A percentile compares a stretch with the other conserved stretches of the same genome.
phyloP scores from a whole-genome alignment of 2,888 invertebrate species.

The Aelia acuminata region DNA sequence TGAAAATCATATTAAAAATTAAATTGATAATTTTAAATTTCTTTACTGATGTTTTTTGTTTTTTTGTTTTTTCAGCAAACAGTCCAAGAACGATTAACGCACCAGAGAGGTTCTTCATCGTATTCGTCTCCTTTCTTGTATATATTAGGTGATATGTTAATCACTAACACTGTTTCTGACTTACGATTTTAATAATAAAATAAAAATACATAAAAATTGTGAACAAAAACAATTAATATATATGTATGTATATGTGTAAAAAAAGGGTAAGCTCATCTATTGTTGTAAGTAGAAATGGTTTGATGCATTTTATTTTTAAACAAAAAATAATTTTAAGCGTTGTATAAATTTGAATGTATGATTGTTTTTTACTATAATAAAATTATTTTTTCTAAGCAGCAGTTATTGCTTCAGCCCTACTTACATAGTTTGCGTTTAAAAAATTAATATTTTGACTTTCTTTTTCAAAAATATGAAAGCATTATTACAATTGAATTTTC shows the following conservation, averaged over 20 bases:
- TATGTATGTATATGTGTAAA: background rate
- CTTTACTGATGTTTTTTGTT: background rate
- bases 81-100: background rate
- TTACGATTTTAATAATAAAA: background rate
- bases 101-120: constrained; percentile 9
- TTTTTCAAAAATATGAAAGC: too few relatives aligned
- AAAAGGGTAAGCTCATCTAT: constrained; percentile 45
- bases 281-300: constrained; percentile 54
- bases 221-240: constrained; percentile 6
- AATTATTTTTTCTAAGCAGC: constrained; percentile 55
- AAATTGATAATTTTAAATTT: too few relatives aligned
- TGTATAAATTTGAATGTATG: constrained; percentile 24
- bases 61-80: constrained; percentile 6
- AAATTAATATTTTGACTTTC: too few relatives aligned
- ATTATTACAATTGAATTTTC: too few relatives aligned
- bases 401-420: background rate
- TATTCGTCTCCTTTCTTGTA: background rate
- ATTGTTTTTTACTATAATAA: constrained; percentile 62
- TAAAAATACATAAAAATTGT: background rate
- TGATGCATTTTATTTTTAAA: constrained; percentile 62
- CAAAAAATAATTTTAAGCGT: constrained; percentile 50
- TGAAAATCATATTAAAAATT: too few relatives aligned
- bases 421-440: too few relatives aligned
- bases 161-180: constrained; percentile 6
- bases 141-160: constrained; percentile 36